Evolutionary conservation across 2,113 vertebrate species (phyloP).

Genomic region (Garra rufa): DNA sequence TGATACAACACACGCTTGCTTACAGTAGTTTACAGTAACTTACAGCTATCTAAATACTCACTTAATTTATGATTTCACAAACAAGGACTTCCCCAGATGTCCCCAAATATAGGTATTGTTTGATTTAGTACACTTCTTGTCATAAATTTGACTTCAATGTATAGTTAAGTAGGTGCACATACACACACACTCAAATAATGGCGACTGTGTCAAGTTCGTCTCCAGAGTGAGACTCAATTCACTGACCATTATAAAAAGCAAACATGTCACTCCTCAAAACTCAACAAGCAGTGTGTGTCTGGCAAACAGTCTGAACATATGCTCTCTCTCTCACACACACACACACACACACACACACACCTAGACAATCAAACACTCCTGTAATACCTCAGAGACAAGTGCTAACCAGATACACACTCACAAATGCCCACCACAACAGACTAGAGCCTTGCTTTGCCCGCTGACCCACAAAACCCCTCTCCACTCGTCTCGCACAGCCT

Average conservation of each 20-base stretch:
- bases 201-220: neutral
- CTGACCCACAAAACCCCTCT: constrained; percentile 53
- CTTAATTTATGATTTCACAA: neutral
- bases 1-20: neutral
- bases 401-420: constrained; percentile 22
- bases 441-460: neutral
- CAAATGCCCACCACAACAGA: constrained; percentile 23
- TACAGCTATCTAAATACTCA: neutral
- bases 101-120: no score
- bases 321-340: neutral
- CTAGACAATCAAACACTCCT: neutral
- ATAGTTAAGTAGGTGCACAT: neutral
- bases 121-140: neutral
- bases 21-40: neutral
- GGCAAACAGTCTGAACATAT: neutral
- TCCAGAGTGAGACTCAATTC: neutral
- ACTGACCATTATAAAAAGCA: neutral
- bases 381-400: neutral
- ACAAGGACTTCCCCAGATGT: neutral
- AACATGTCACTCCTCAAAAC: neutral
- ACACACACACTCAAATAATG: neutral
- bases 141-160: neutral
- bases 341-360: neutral
- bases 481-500: constrained; percentile 37
- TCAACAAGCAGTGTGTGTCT: neutral